Evolutionary conservation across 2,888 invertebrate species (phyloP).

Genomic region (Oxyteleia sp.): DNA sequence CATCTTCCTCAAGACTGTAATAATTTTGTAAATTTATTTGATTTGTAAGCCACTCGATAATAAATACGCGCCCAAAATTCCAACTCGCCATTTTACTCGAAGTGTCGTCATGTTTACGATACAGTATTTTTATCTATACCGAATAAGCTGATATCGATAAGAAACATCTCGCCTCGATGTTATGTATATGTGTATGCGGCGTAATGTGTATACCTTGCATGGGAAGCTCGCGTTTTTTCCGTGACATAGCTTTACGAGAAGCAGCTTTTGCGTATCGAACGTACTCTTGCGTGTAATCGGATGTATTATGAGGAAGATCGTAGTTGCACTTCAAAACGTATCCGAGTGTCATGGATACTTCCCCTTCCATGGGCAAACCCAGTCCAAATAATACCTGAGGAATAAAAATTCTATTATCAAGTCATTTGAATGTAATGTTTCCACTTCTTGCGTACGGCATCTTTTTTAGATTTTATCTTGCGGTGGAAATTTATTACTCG

Average conservation of each 20-base stretch:
- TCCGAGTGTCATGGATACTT: slow-evolving; percentile 90
- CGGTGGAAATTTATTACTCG: too few species aligned
- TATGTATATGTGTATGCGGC: slow-evolving; percentile 30
- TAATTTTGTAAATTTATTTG: too few species aligned
- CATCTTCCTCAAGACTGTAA: too few species aligned
- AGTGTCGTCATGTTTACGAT: too few species aligned
- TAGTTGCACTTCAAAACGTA: slow-evolving; percentile 91
- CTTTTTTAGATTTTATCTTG: not conserved
- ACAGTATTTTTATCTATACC: too few species aligned
- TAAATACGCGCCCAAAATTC: too few species aligned
- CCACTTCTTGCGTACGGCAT: not conserved
- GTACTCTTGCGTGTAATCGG: slow-evolving; percentile 89
- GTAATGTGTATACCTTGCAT: slow-evolving; percentile 69
- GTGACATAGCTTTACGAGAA: slow-evolving; percentile 58
- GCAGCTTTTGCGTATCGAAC: slow-evolving; percentile 75
- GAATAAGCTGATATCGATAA: too few species aligned
- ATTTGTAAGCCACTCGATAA: too few species aligned
- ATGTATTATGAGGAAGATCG: slow-evolving; percentile 90
- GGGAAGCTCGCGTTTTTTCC: slow-evolving; percentile 59
- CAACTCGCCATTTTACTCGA: too few species aligned
- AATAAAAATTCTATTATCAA: slow-evolving; percentile 17
- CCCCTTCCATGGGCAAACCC: slow-evolving; percentile 90
- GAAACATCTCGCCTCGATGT: too few species aligned
- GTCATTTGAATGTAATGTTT: not conserved
- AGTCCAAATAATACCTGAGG: slow-evolving; percentile 91